Base-by-base conservation (phyloP, 2,797 vertebrate species). In the Hirundo rustica region DNA sequence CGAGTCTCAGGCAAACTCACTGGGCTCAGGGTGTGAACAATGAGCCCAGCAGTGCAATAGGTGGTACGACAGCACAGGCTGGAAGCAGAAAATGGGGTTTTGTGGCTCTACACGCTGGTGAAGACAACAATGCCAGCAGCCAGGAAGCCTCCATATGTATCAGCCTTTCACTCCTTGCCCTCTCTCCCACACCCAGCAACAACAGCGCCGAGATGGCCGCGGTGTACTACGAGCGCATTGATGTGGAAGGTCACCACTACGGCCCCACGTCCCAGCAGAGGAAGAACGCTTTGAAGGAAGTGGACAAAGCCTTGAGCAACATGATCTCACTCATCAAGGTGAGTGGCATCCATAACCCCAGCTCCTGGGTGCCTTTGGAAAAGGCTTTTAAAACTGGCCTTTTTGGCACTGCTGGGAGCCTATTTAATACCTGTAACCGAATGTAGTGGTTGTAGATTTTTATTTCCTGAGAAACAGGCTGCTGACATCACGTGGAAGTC, bases 191-290 rank as follows among this genome's bases (percentile, higher is more conserved):
- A 34, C 44, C 30, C 90, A 99, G 98, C 86, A 98, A 95, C 0
- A 95, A 96, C 91, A 96, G 97, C 0, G 98, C 98, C 0, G 98
- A 98, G 81, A 98, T 99, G 98, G 99, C 98, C 0, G 98, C 98
- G 0, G 97, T 99, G 53, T 99, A 99, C 96, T 98, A 99, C 3
- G 99, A 99, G 97, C 98, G 98, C 51, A 98, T 99, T 0, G 99
- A 99, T 2, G 98, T 99, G 67, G 98, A 99, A 96, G 99, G 99
- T 3, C 99, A 99, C 95, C 99, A 99, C 95, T 98, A 98, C 0
- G 99, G 99, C 29, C 99, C 99, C 25, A 97, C 90, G 0, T 99
- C 99, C 10, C 88, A 87, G 16, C 98, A 99, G 97, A 95, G 98
- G 68, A 98, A 97, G 88, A 91, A 96, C 0, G 98, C 98, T 61